Evolutionary conservation across 2,797 vertebrate species (phyloP), one percentile per base, ranked within the genome.

Genomic region (Melanotaenia maccullochi): DNA sequence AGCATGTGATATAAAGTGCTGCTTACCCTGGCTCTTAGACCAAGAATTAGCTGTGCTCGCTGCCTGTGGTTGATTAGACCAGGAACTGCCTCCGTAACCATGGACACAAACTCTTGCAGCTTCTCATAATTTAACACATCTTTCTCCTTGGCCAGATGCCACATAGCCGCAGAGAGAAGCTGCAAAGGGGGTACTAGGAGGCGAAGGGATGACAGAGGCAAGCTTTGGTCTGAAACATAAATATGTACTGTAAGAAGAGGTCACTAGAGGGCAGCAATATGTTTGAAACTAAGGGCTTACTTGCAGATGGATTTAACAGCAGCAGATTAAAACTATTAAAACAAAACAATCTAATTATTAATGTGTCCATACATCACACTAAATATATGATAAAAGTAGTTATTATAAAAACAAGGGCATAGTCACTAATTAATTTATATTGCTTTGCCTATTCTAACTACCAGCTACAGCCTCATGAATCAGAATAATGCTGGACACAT

Each of bases 161-260:
- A 97, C 84, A 94, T 79, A 9, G 95, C 94, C 0, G 96, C 96
- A 0, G 93, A 95, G 9, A 90, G 89, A 1, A 96, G 87, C 56
- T 95, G 93, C 72, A 96, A 33, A 0, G 94, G 89, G 0, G 93
- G 91, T 30, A 94, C 93, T 71, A 94, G 82, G 28, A 94, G 93
- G 70, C 90, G 93, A 42, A 95, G 90, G 2, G 87, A 88, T 2
- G 92, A 81, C 0, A 91, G 80, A 47, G 90, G 87, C 4, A 89
- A 76, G 56, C 60, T 62, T 7, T 64, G 55, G 1, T 87, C 91
- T 93, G 78, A 40, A 87, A 73, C 38, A 65, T 0, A 33, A n/a
- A 67, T 0, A 20, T 81, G 77, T 25, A 65, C 67, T 81, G 65
- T 62, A 3, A 81, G 12, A 68, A 9, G 30, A 58, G 32, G 16